Base-by-base conservation (phyloP, 2,888 invertebrate species). In the Platycheirus rosarum region DNA sequence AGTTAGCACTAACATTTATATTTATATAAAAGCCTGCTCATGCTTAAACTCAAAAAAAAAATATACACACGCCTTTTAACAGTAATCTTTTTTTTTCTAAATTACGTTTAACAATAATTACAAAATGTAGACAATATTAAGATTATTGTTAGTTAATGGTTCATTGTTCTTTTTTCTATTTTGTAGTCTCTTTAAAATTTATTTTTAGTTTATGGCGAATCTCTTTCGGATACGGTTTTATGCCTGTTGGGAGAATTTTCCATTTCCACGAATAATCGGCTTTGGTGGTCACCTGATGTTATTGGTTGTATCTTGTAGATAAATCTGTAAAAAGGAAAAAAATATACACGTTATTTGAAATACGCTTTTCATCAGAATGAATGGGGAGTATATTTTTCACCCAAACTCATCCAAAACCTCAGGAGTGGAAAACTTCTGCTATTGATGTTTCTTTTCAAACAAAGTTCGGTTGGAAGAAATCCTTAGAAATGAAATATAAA, bases 11-110 rank as follows among this genome's bases (percentile, higher is more conserved):
- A 76, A 66, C 57, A 65, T 75, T 69, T 60, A 60, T 74, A 74
- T 60, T n/a, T n/a, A 60, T 80, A 80, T 76, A 73, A 75, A 80
- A 76, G 76, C 76, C 76, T 75, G 70, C 62, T 62, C 80, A 71
- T 80, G 75, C 76, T 70, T 76, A 53, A 80, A 80, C 75, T 76
- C 60, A 80, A 71, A 80, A 80, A 80, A 71, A 80, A 80, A 76
- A 80, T 80, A 80, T 80, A 80, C 70, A 75, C 70, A 62, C 48
- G 40, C 60, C 48, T 60, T 63, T 4, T 48, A 55, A 55, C 26
- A 49, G 60, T 60, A 77, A 51, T 26, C 48, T 51, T 29, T 63
- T 40, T 37, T 23, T 9, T 42, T 46, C 66, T 26, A 35, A 49
- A 49, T 55, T 42, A 63, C 37, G 16, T 66, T 49, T 53, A 44